A percentile compares a stretch with the other conserved stretches of the same genome.
Evolutionary conservation across 2,888 invertebrate genomes (phyloP).

Genomic region (Megamerina dolium): DNA sequence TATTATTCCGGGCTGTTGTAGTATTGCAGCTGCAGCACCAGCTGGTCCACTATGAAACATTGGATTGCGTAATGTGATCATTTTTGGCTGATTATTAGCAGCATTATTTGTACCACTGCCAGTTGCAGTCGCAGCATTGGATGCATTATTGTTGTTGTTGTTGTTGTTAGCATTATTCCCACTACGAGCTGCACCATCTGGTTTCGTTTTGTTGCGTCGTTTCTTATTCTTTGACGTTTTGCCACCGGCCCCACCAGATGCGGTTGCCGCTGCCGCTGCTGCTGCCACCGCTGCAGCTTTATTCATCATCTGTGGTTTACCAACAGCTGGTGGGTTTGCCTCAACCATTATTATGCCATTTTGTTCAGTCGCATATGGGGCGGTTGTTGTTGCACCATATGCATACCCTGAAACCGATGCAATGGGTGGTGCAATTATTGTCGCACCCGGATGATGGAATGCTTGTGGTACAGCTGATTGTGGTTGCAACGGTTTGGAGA

Average conservation of each 20-base stretch:
- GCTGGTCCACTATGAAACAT: conserved; percentile 54
- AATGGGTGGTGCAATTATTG: conserved; percentile 28
- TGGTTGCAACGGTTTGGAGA: conserved; percentile 39
- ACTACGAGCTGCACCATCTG: conserved; percentile 16
- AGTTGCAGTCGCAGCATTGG: conserved; percentile 12
- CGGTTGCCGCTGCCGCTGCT: conserved; percentile 24
- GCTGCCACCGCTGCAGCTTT: conserved; percentile 29
- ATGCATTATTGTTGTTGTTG: no score
- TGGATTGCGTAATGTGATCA: conserved; percentile 73
- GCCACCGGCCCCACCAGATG: conserved; percentile 24
- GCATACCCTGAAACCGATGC: conserved; percentile 23
- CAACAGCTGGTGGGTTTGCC: conserved; percentile 39
- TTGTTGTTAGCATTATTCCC: neutral
- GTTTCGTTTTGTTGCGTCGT: conserved; percentile 41
- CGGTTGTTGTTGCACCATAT: conserved; percentile 25
- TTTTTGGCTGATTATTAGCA: conserved; percentile 50
- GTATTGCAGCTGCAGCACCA: conserved; percentile 21
- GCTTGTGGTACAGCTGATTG: conserved; percentile 19
- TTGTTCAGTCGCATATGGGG: conserved; percentile 32
- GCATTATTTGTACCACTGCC: conserved; percentile 21
- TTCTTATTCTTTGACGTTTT: conserved; percentile 41
- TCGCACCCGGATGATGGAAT: conserved; percentile 26
- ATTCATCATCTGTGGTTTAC: conserved; percentile 23
- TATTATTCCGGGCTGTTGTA: conserved; percentile 23
- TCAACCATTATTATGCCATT: conserved; percentile 48